Evolutionary conservation across 2,113 vertebrate species (phyloP), one percentile per base, ranked within the genome.

Genomic region (Elaphurus davidianus): DNA sequence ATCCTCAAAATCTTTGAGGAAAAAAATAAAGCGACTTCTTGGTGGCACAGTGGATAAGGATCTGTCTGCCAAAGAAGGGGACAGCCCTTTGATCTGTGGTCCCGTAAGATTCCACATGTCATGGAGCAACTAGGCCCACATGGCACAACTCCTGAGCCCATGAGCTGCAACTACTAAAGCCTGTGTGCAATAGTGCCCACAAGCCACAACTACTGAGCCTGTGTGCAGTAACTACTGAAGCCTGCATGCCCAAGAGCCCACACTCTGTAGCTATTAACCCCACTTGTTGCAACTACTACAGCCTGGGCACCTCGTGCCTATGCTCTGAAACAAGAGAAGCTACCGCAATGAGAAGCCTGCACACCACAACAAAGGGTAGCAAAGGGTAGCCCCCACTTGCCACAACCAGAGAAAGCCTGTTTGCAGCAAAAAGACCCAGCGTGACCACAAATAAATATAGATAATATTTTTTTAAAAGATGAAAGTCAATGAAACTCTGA

Each of bases 101-200:
- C 36, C 40, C 0, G 0, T 3, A 43, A 43, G 12, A 43, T 14
- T 43, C 36, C 36, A 76, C 71, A 43, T 25, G 12, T 33, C 6
- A 7, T 43, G 40, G 36, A 43, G 71, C 71, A 76, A 14, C 23
- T 14, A 43, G 23, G 71, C 36, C 71, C 36, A 43, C 3, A 1
- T 27, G 12, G 11, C 36, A 76, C 23, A 76, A 76, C 40, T 33
- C 2, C 11, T 43, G 40, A 76, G 71, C 12, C 71, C 23, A 0
- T 12, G 67, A 23, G 67, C 10, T 2, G 8, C 55, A 57, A 25
- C 54, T 55, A 8, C 54, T 55, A 8, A 55, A 55, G 54, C 54
- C 19, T 7, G 4, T 4, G 17, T 36, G 64, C n/a, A 5, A 21
- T 1, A 11, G 64, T 0, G 4, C n/a, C n/a, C 64, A 67, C 8